phyloP scores from a whole-genome alignment of 2,113 vertebrate genomes.

The Scomber japonicus region DNA sequence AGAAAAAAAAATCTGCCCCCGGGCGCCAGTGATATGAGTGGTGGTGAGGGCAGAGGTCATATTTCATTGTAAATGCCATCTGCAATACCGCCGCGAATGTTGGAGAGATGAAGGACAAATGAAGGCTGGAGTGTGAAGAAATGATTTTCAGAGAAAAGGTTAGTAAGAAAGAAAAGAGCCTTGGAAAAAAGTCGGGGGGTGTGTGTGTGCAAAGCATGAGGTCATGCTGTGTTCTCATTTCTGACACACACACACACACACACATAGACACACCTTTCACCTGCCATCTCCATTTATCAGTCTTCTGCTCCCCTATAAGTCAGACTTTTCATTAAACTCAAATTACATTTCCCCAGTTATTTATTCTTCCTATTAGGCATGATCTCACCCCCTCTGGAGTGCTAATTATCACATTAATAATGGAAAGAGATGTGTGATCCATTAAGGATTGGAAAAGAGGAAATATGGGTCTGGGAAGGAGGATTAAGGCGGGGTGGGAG shows the following conservation, averaged over 20 bases:
- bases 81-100: slow-evolving; percentile 13
- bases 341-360: slow-evolving; percentile 82
- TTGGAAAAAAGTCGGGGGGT: neutral
- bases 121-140: neutral
- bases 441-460: slow-evolving; percentile 61
- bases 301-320: slow-evolving; percentile 42
- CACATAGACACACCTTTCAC: slow-evolving; percentile 37
- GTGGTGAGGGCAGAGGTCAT: slow-evolving; percentile 13
- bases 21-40: neutral
- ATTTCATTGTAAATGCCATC: slow-evolving; percentile 24
- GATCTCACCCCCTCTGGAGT: slow-evolving; percentile 74
- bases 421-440: slow-evolving; percentile 69
- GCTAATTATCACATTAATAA: slow-evolving; percentile 87
- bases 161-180: slow-evolving; percentile 7
- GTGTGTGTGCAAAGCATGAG: slow-evolving; percentile 53
- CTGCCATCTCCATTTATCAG: slow-evolving; percentile 66
- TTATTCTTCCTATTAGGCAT: slow-evolving; percentile 81
- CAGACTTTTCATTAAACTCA: slow-evolving; percentile 82
- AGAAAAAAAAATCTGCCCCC: neutral
- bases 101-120: slow-evolving; percentile 27
- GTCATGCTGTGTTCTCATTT: slow-evolving; percentile 53
- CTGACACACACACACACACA: slow-evolving; percentile 33
- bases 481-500: slow-evolving; percentile 26
- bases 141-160: slow-evolving; percentile 29
- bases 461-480: slow-evolving; percentile 59